Percentiles rank a stretch among this genome's conserved stretches.
Evolutionary conservation across 2,888 invertebrate genomes (phyloP).

Genomic region (Liposcelis brunnea): DNA sequence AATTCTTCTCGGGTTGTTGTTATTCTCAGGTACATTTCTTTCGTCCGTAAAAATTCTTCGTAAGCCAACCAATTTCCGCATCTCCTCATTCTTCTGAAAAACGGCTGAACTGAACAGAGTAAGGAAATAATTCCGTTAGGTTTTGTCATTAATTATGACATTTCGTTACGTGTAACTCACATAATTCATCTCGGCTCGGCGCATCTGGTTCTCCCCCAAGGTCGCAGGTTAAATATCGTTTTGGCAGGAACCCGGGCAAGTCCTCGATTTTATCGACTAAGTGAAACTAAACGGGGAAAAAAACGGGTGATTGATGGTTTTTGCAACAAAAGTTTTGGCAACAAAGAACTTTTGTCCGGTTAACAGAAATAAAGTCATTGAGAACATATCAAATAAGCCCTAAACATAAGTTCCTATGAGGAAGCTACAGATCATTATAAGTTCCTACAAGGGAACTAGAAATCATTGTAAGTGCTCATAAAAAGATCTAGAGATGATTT

Average conservation of each 20-base stretch:
- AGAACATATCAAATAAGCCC: no score
- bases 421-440: no score
- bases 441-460: no score
- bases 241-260: not conserved
- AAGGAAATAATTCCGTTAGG: no score
- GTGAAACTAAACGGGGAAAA: not conserved
- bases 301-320: no score
- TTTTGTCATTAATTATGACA: no score
- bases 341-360: no score
- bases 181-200: not conserved
- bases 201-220: slow-evolving; percentile 4
- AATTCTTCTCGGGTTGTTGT: not conserved
- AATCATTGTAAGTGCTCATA: no score
- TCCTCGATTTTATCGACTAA: slow-evolving; percentile 1
- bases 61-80: not conserved
- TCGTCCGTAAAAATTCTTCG: not conserved
- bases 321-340: no score
- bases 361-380: no score
- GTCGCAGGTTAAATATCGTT: not conserved
- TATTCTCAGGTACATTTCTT: not conserved
- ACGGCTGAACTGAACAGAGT: not conserved
- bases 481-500: no score
- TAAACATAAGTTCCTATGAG: no score
- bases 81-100: not conserved
- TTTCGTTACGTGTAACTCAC: not conserved